These are phyloP conservation scores for Malurus leucopterus DNA, from an alignment of 2,797 vertebrate genomes.

Conservation along the genomic window DNA sequence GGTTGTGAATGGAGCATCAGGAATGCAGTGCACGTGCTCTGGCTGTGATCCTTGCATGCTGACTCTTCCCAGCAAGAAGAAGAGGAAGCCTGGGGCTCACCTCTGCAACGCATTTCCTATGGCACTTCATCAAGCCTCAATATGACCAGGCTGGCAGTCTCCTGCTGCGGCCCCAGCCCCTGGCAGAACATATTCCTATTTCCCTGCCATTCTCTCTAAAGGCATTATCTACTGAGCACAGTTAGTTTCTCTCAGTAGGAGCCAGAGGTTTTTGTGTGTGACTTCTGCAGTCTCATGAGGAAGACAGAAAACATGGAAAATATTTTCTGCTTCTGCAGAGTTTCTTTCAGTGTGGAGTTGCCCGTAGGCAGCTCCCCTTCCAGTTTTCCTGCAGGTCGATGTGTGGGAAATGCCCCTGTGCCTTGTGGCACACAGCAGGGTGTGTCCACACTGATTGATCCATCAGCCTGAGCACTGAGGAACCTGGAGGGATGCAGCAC, in stretches of 20 bases:
- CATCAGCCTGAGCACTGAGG: not conserved
- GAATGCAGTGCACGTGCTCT: not conserved
- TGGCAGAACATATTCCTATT: not conserved
- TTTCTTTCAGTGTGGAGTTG: accelerated
- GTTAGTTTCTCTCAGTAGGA: not conserved
- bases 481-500: not conserved
- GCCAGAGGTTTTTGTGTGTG: not conserved
- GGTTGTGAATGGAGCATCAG: not conserved
- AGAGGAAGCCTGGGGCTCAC: not conserved
- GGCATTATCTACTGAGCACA: not conserved
- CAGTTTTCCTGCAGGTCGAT: not conserved
- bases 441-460: not conserved
- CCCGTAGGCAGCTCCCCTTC: not conserved
- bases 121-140: not conserved
- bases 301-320: not conserved
- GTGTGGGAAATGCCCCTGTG: not conserved
- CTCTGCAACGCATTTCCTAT: not conserved
- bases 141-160: not conserved
- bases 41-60: not conserved
- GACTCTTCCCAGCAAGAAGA: not conserved
- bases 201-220: not conserved
- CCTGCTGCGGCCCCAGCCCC: not conserved
- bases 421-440: not conserved
- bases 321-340: not conserved
- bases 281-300: not conserved